Evolutionary conservation across 2,888 invertebrate genomes (phyloP).

Genomic region (Trileptium ribeirensis): DNA sequence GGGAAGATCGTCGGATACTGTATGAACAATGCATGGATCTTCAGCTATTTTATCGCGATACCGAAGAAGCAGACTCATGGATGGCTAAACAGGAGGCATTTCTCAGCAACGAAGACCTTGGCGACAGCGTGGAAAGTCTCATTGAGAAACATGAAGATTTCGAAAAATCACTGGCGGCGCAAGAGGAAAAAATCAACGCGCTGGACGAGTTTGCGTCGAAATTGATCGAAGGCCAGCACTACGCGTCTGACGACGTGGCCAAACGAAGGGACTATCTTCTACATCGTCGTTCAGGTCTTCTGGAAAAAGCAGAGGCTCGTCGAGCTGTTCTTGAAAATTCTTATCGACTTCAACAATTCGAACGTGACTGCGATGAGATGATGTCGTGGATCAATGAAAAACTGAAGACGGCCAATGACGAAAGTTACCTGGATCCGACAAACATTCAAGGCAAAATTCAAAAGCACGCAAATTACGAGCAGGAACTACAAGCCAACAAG

Average conservation of each 20-base stretch:
- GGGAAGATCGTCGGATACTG: slow-evolving; percentile 90
- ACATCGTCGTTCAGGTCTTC: slow-evolving; percentile 74
- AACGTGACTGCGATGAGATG: slow-evolving; percentile 95
- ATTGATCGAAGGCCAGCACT: slow-evolving; percentile 92
- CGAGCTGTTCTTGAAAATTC: slow-evolving; percentile 82
- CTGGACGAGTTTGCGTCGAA: slow-evolving; percentile 96
- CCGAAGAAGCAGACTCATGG: slow-evolving; percentile 98
- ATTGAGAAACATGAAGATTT: slow-evolving; percentile 99
- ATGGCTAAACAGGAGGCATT: slow-evolving; percentile 99
- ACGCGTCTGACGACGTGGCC: slow-evolving; percentile 94
- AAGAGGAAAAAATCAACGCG: slow-evolving; percentile 98
- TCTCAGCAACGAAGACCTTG: slow-evolving; percentile 91
- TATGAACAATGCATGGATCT: slow-evolving; percentile 99
- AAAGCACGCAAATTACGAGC: slow-evolving; percentile 97
- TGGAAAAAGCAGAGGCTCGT: slow-evolving; percentile 79
- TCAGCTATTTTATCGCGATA: slow-evolving; percentile 93
- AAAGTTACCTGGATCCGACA: slow-evolving; percentile 72
- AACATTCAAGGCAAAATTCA: slow-evolving; percentile 96
- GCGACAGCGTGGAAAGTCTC: slow-evolving; percentile 93
- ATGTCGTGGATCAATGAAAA: slow-evolving; percentile 99
- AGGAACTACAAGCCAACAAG: slow-evolving; percentile 91
- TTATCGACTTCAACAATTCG: slow-evolving; percentile 91
- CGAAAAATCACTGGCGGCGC: slow-evolving; percentile 94
- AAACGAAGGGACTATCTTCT: slow-evolving; percentile 76
- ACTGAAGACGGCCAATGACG: slow-evolving; percentile 62